Base-by-base conservation (phyloP, 2,113 vertebrate species). In the Spheniscus mendiculus region DNA sequence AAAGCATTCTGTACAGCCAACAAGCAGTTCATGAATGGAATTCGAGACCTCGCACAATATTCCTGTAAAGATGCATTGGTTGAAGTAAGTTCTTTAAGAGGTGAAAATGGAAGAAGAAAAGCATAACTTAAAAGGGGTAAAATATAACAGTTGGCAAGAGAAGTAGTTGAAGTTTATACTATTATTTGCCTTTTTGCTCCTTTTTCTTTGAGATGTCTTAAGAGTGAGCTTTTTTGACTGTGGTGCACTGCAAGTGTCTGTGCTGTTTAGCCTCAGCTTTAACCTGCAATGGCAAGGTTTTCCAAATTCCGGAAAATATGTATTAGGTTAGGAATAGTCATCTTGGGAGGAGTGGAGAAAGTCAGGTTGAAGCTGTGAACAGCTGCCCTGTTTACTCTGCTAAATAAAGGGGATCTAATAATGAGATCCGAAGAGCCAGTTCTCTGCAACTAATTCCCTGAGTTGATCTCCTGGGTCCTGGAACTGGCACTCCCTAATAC, bases 1-100 rank as follows among this genome's bases (percentile, higher is more conserved):
- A 99, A 99, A 97, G 99, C 99, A 12, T 99, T 99, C 97, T 99
- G 99, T 82, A 98, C 97, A 81, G 99, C 99, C 96, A 99, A 99
- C 98, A 99, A 99, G 95, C 99, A 99, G 95, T 99, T 99, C 98
- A 99, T 99, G 87, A 99, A 93, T 71, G 99, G 99, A 59, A 99
- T 99, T 97, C 98, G 98, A 89, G 99, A 99, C 97, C 98, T 99
- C 23, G 99, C 99, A 58, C 99, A 99, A 58, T 99, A 99, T 98
- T 99, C 99, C 47, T 98, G 98, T 97, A 99, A 99, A 97, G 99
- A 99, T 97, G 97, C 97, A 7, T 98, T 99, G 90, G 99, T 99
- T 32, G 99, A 99, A 99, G 99, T 99, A 98, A 98, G 98, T 59
- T 93, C 80, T 84, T 72, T 50, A 61, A 47, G 72, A 53, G 34